A percentile compares a stretch with the other conserved stretches of the same genome.
Evolutionary conservation across 1,140 invertebrate species (phyloP).

Genomic region (Aphaenogaster rudis): DNA sequence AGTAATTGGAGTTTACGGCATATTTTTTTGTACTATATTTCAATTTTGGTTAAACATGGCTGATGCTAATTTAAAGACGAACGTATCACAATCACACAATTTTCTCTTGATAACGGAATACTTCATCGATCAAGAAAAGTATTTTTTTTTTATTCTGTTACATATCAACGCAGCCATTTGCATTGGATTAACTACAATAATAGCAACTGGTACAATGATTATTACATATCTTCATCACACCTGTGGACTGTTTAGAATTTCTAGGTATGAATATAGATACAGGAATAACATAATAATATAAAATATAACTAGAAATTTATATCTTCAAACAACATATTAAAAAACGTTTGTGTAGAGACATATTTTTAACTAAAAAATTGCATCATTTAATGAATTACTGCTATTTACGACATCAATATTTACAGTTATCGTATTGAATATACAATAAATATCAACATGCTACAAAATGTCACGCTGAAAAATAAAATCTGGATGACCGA

Average conservation of each 20-base stretch:
- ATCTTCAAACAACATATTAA: not conserved
- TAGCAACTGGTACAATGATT: not conserved
- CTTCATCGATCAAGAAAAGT: too few species aligned
- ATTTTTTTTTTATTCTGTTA: too few species aligned
- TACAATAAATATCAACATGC: not conserved
- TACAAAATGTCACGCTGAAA: not conserved
- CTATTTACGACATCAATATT: not conserved
- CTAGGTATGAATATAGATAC: not conserved
- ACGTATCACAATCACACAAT: too few species aligned
- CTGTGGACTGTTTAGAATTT: conserved; percentile 32
- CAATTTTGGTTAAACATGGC: too few species aligned
- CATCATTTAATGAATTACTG: not conserved
- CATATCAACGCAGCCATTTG: not conserved
- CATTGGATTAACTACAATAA: not conserved
- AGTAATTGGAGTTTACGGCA: too few species aligned
- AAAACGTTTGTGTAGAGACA: not conserved
- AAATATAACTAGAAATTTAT: not conserved
- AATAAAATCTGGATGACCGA: not conserved
- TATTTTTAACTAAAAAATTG: not conserved
- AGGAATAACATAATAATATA: not conserved
- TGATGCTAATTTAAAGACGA: too few species aligned
- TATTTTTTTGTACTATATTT: too few species aligned
- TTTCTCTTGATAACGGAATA: too few species aligned
- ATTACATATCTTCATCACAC: not conserved
- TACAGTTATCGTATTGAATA: not conserved